A percentile compares a stretch with the other conserved stretches of the same genome.
Conservation (phyloP, 2,113 vertebrate genomes). For the Toxotes jaculatrix region DNA sequence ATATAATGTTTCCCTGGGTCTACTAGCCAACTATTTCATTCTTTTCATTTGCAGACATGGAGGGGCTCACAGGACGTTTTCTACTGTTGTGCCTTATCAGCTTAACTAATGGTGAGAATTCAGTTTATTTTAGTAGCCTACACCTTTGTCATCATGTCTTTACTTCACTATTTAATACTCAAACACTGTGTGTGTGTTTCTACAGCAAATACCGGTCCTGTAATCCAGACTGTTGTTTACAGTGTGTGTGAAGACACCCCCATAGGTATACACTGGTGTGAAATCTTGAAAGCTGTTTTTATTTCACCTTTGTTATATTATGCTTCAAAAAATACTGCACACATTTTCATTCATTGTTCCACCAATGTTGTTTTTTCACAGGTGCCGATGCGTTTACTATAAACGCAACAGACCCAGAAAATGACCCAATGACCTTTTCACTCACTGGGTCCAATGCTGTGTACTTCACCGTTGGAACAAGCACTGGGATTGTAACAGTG, state of each 20-base stretch:
- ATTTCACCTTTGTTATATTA: not conserved
- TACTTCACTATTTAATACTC: not conserved
- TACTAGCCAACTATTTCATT: not conserved
- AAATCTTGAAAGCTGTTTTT: not conserved
- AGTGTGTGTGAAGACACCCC: constrained; percentile 44
- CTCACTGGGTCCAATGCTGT: constrained; percentile 28
- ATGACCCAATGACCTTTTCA: constrained; percentile 61
- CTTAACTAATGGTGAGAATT: constrained; percentile 67
- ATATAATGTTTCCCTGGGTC: not conserved
- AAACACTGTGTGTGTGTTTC: constrained; percentile 32
- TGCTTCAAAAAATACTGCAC: not conserved
- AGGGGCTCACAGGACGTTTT: constrained; percentile 31
- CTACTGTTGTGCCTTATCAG: constrained; percentile 69
- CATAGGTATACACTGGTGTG: constrained; percentile 16
- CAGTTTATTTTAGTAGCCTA: not conserved
- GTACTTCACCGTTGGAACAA: constrained; percentile 32
- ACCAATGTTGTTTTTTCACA: constrained; percentile 51
- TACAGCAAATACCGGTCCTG: constrained; percentile 64
- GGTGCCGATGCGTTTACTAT: constrained; percentile 76
- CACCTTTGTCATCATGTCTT: not conserved
- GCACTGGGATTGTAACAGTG: constrained; percentile 72
- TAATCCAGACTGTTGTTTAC: fast-evolving
- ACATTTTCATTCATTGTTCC: not conserved
- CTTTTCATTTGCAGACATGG: constrained; percentile 62
- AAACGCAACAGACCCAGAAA: constrained; percentile 58